A percentile compares a stretch with the other conserved stretches of the same genome.
These are phyloP conservation scores for Neopipo cinnamomea DNA, from an alignment of 2,113 vertebrate genomes.

Conservation along the genomic window DNA sequence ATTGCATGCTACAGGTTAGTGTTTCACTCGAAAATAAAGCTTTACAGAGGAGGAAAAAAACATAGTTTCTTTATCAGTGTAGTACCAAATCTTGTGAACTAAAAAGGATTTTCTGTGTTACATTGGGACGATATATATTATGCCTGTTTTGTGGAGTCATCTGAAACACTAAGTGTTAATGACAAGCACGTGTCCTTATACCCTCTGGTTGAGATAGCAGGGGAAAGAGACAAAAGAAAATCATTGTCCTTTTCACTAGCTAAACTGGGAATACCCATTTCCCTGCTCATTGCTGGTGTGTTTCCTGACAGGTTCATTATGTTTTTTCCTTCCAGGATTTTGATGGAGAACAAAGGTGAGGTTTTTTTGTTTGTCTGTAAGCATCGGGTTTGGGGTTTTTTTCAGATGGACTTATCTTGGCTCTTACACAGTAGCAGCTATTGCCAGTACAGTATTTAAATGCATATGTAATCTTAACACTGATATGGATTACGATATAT, in stretches of 20 bases:
- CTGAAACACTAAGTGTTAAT: neutral
- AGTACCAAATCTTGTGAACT: neutral
- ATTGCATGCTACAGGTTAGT: constrained; percentile 95
- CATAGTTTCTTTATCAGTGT: neutral
- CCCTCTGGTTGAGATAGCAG: neutral
- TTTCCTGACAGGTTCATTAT: neutral
- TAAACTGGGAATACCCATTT: neutral
- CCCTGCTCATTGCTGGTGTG: neutral
- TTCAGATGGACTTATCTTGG: neutral
- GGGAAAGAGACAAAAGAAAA: neutral
- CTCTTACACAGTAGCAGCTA: neutral
- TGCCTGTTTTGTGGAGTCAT: neutral
- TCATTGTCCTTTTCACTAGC: neutral
- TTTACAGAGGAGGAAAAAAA: neutral
- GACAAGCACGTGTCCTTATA: neutral
- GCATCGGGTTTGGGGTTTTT: neutral
- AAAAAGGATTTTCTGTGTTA: neutral
- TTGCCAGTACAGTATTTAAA: neutral
- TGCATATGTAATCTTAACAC: neutral
- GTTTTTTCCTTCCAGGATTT: neutral
- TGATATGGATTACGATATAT: neutral
- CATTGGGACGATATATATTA: neutral
- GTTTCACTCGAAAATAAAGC: neutral
- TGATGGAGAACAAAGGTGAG: neutral
- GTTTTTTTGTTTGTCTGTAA: neutral